Percentiles rank a stretch among this genome's conserved stretches.
Evolutionary conservation across 1,140 invertebrate species (phyloP).

Genomic region (Sycophila sp.): DNA sequence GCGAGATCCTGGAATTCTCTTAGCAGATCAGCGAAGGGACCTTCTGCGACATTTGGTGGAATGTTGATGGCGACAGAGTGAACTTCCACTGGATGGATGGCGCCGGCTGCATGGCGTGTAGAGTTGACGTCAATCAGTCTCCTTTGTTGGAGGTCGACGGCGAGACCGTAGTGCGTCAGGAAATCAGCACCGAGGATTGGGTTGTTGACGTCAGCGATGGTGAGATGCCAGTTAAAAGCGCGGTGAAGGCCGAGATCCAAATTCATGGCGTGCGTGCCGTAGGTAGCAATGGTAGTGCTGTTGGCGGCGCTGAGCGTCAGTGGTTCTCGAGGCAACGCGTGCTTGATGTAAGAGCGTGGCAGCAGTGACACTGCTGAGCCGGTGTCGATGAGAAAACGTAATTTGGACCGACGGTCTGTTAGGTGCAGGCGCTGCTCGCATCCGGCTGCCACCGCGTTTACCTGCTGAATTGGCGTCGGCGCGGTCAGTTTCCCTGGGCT

Average conservation of each 20-base stretch:
- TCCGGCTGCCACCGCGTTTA: too few relatives aligned
- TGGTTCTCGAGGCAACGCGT: too few relatives aligned
- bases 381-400: too few relatives aligned
- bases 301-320: neutral
- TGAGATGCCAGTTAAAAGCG: conserved; percentile 19
- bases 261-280: neutral
- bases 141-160: conserved; percentile 10
- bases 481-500: too few relatives aligned
- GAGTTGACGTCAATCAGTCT: conserved; percentile 19
- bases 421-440: too few relatives aligned
- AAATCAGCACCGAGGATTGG: conserved; percentile 35
- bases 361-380: too few relatives aligned
- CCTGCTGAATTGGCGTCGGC: too few relatives aligned
- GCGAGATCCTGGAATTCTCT: neutral
- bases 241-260: neutral
- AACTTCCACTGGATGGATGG: neutral
- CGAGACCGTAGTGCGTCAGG: conserved; percentile 11
- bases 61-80: neutral
- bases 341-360: too few relatives aligned
- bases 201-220: conserved; percentile 13
- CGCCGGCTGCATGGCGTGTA: neutral
- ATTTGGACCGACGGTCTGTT: too few relatives aligned
- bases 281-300: neutral
- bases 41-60: neutral
- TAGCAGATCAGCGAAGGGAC: neutral